Percentiles rank a stretch among this genome's conserved stretches.
Conservation (phyloP, 2,797 vertebrate genomes). For the Toxotes lorentzi region DNA sequence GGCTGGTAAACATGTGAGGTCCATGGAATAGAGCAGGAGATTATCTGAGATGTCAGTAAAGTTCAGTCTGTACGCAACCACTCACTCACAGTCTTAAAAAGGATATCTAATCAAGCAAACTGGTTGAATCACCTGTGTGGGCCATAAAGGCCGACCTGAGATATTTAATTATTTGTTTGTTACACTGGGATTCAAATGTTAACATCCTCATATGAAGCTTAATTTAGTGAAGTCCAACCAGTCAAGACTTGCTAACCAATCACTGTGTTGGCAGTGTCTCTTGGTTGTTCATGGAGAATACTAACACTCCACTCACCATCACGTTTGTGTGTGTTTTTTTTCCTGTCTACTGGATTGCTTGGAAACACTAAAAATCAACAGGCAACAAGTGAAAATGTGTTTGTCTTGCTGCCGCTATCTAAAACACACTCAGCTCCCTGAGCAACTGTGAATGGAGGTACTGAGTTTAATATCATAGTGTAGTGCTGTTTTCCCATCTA, state of each 20-base stretch:
- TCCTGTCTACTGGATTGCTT: conserved; percentile 31
- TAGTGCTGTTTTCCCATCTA: conserved; percentile 40
- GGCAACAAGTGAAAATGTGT: conserved; percentile 48
- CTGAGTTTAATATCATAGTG: conserved; percentile 33
- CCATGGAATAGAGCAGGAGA: neutral
- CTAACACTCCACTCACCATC: conserved; percentile 18
- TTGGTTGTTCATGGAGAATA: neutral
- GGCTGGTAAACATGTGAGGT: conserved; percentile 2
- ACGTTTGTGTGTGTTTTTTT: neutral
- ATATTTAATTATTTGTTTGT: neutral
- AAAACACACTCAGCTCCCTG: conserved; percentile 44
- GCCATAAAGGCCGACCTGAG: neutral
- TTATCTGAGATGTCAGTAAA: neutral
- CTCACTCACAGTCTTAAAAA: no score
- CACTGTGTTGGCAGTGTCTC: no score
- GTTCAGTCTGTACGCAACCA: neutral
- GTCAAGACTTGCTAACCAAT: no score
- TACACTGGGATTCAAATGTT: neutral
- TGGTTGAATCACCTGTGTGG: neutral
- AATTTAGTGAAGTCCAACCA: neutral
- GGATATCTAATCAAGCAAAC: neutral
- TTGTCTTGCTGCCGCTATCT: conserved; percentile 56
- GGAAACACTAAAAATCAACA: conserved; percentile 48
- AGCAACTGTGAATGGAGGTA: conserved; percentile 46
- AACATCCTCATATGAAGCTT: neutral